Evolutionary conservation across 2,113 vertebrate genomes (phyloP).

Genomic region (Phaethornis superciliosus): DNA sequence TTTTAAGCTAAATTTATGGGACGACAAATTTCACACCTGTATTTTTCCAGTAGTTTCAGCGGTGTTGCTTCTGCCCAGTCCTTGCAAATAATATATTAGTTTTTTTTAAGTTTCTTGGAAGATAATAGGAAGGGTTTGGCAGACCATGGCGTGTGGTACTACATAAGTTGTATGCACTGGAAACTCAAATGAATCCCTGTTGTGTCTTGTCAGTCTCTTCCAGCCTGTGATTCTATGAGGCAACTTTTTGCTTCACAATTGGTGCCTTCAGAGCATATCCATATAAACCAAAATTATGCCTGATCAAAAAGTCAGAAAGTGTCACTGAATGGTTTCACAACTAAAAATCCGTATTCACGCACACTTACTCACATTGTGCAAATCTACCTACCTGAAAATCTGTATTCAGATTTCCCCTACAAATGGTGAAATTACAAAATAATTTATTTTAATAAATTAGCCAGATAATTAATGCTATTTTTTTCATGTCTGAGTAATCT

Average conservation of each 20-base stretch:
- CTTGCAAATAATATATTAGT: accelerated
- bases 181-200: background rate
- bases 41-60: background rate
- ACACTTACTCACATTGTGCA: background rate
- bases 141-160: background rate
- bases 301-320: background rate
- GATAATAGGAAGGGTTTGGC: background rate
- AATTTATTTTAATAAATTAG: background rate
- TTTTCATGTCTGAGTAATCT: background rate
- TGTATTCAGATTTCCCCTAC: background rate
- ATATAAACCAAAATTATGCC: background rate
- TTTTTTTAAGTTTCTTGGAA: background rate
- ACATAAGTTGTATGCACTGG: accelerated
- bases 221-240: background rate
- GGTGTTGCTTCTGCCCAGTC: background rate
- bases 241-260: background rate
- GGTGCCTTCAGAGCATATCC: background rate
- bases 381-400: background rate
- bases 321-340: background rate
- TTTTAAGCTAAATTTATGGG: background rate
- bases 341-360: background rate
- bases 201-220: background rate
- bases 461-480: background rate
- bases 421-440: background rate
- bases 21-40: background rate